Percentiles rank a stretch among this genome's conserved stretches.
Conservation (phyloP, 2,888 invertebrate genomes). For the Reticulitermes lucifugus region DNA sequence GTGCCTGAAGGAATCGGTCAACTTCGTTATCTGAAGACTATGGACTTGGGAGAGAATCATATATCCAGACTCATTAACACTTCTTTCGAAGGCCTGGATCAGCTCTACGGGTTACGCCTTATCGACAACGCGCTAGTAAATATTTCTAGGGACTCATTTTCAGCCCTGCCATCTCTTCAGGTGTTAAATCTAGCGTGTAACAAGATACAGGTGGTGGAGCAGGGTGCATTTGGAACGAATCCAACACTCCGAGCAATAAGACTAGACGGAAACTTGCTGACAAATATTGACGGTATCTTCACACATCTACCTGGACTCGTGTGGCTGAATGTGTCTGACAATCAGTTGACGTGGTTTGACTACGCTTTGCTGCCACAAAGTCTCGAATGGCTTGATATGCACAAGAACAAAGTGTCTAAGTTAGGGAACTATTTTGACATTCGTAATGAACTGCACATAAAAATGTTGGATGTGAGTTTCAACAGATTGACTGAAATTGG, state of each 20-base stretch:
- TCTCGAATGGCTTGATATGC: slow-evolving; percentile 85
- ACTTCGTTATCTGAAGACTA: slow-evolving; percentile 76
- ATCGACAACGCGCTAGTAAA: slow-evolving; percentile 84
- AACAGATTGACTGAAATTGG: slow-evolving; percentile 77
- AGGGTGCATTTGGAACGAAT: slow-evolving; percentile 81
- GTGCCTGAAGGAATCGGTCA: slow-evolving; percentile 78
- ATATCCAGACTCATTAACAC: slow-evolving; percentile 78
- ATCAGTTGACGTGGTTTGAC: slow-evolving; percentile 83
- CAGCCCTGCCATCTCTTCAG: slow-evolving; percentile 77
- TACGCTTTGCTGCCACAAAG: slow-evolving; percentile 81
- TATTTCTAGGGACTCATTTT: slow-evolving; percentile 80
- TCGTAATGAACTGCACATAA: slow-evolving; percentile 73
- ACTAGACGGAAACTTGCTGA: slow-evolving; percentile 81
- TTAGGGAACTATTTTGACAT: slow-evolving; percentile 79
- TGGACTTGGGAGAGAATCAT: slow-evolving; percentile 86
- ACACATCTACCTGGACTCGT: slow-evolving; percentile 78
- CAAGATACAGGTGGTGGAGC: slow-evolving; percentile 80
- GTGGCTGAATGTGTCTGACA: slow-evolving; percentile 85
- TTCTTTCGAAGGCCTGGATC: slow-evolving; percentile 79
- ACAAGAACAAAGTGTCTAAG: slow-evolving; percentile 81
- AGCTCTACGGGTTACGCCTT: slow-evolving; percentile 80
- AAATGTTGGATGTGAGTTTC: slow-evolving; percentile 82
- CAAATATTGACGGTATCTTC: slow-evolving; percentile 83
- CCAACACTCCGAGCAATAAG: slow-evolving; percentile 79
- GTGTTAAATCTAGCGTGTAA: slow-evolving; percentile 86